Evolutionary conservation across 1,140 invertebrate genomes (phyloP).

Genomic region (Heliconius hermathena): DNA sequence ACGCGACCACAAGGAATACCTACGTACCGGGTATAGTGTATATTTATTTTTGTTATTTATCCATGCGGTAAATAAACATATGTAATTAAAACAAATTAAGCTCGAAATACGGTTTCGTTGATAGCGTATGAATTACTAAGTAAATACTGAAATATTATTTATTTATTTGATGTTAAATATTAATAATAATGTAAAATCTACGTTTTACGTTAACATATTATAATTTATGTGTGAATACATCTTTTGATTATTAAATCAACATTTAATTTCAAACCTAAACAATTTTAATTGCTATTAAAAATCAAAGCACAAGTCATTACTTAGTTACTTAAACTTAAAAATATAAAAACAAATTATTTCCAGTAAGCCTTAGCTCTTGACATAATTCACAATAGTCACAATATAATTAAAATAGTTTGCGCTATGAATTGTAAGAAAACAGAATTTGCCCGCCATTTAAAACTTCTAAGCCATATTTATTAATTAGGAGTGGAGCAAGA

Average conservation of each 20-base stretch:
- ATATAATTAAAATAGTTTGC: conserved; percentile 1
- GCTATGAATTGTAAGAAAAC: conserved; percentile 11
- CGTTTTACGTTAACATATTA: no score
- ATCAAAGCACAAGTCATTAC: not conserved
- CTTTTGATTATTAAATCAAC: not conserved
- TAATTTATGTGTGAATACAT: not conserved
- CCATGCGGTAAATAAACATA: conserved; percentile 14
- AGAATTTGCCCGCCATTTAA: conserved; percentile 20
- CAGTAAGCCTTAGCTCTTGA: not conserved
- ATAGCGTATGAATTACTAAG: not conserved
- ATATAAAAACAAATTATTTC: not conserved
- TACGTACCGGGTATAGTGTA: not conserved
- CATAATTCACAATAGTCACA: conserved; percentile 9
- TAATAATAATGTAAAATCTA: not conserved
- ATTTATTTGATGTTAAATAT: not conserved
- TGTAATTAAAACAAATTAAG: conserved; percentile 2
- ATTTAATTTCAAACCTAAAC: not conserved
- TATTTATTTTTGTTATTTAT: not conserved
- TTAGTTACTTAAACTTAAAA: not conserved
- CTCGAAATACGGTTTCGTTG: not conserved
- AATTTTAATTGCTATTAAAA: conserved; percentile 5
- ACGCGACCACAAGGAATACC: conserved; percentile 12
- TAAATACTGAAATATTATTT: not conserved
- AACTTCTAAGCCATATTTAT: conserved; percentile 45
- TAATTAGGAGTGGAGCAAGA: conserved; percentile 61